Conservation (phyloP, 2,797 vertebrate genomes). For the Agapornis canus region DNA sequence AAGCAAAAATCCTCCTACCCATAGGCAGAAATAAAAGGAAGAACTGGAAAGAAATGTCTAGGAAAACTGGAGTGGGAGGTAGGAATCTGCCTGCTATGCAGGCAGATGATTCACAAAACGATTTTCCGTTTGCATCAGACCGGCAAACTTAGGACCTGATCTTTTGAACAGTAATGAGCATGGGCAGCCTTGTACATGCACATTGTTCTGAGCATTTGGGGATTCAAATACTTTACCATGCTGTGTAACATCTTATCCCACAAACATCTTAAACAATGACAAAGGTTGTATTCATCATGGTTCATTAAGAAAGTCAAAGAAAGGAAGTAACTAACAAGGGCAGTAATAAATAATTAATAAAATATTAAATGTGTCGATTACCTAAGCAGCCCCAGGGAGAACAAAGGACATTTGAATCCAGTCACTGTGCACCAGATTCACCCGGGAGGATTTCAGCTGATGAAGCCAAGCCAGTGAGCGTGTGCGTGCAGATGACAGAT, state of each 20-base stretch:
- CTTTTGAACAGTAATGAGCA: not conserved
- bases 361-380: not conserved
- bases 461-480: not conserved
- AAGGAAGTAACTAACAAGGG: not conserved
- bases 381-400: not conserved
- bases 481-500: not conserved
- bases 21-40: not conserved
- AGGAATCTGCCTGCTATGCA: not conserved
- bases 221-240: not conserved
- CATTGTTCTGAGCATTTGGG: not conserved
- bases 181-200: not conserved
- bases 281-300: not conserved
- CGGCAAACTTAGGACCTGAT: not conserved
- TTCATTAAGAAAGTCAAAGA: not conserved
- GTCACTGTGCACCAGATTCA: not conserved
- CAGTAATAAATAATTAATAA: not conserved
- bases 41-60: not conserved
- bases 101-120: constrained; percentile 3
- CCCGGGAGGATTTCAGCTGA: not conserved
- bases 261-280: not conserved
- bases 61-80: constrained; percentile 27
- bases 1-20: not conserved
- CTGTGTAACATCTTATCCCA: not conserved
- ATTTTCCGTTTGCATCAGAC: constrained; percentile 6
- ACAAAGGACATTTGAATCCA: not conserved